Percentiles rank a stretch among this genome's conserved stretches.
Conservation (phyloP, 2,797 vertebrate genomes). For the Hyperoplus lanceolatus region DNA sequence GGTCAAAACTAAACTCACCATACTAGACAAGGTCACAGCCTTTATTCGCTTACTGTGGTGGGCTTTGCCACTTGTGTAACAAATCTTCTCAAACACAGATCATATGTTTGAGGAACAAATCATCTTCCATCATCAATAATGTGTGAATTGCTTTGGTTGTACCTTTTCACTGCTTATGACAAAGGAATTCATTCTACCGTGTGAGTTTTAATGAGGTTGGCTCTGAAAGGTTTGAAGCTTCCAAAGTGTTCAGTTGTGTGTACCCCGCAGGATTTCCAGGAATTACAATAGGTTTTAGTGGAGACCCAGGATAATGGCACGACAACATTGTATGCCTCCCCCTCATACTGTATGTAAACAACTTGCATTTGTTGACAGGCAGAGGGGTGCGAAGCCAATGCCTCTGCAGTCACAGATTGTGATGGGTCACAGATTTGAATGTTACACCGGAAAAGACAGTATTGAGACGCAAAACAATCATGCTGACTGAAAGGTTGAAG, state of each 20-base stretch:
- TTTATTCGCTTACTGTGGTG: not conserved
- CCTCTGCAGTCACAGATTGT: too few species aligned
- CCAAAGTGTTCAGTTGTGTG: not conserved
- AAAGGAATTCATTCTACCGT: not conserved
- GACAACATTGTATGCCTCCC: not conserved
- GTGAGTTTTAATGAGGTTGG: not conserved
- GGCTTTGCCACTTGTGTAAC: not conserved
- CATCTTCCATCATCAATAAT: not conserved
- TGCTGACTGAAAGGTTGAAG: too few species aligned
- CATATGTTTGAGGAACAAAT: not conserved
- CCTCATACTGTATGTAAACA: too few species aligned
- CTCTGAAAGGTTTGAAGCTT: too few species aligned
- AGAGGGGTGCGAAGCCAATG: too few species aligned
- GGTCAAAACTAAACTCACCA: conserved; percentile 7
- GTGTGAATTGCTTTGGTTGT: not conserved
- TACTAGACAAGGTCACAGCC: conserved; percentile 6
- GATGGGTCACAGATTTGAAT: too few species aligned
- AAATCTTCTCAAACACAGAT: not conserved
- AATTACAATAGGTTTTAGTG: not conserved
- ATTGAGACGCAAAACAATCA: too few species aligned
- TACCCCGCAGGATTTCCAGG: not conserved
- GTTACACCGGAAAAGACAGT: too few species aligned
- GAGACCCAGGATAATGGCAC: not conserved
- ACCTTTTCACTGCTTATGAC: not conserved
- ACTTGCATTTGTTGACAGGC: too few species aligned